A percentile compares a stretch with the other conserved stretches of the same genome.
Evolutionary conservation across 2,113 vertebrate species (phyloP).

Genomic region (Elanoides forficatus): DNA sequence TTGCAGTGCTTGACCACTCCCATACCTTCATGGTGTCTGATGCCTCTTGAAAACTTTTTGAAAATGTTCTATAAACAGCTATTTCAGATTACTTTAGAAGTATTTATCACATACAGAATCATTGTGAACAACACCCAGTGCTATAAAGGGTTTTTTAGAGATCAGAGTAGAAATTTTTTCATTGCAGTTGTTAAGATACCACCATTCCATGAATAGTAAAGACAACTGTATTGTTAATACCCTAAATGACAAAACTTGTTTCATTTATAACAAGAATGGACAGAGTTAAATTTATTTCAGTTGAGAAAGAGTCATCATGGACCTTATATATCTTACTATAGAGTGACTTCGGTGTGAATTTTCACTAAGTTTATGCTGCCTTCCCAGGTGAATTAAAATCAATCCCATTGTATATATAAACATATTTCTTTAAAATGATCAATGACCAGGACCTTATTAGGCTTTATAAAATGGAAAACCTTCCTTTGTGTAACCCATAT

Average conservation of each 20-base stretch:
- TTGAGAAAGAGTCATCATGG: background rate
- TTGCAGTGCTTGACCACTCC: background rate
- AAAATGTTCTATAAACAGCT: background rate
- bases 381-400: background rate
- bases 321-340: background rate
- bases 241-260: background rate
- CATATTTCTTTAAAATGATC: background rate
- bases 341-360: background rate
- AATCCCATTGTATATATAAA: background rate
- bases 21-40: background rate
- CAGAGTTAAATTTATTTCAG: background rate
- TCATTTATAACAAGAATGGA: background rate
- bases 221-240: background rate
- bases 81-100: background rate
- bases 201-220: background rate
- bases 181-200: background rate
- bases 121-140: accelerated
- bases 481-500: background rate
- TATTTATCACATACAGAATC: background rate
- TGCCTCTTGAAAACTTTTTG: background rate
- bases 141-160: background rate
- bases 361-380: background rate
- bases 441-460: background rate
- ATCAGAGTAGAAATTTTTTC: background rate
- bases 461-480: background rate